phyloP scores from a whole-genome alignment of 2,797 vertebrate genomes.

The Ceyx erithaca region DNA sequence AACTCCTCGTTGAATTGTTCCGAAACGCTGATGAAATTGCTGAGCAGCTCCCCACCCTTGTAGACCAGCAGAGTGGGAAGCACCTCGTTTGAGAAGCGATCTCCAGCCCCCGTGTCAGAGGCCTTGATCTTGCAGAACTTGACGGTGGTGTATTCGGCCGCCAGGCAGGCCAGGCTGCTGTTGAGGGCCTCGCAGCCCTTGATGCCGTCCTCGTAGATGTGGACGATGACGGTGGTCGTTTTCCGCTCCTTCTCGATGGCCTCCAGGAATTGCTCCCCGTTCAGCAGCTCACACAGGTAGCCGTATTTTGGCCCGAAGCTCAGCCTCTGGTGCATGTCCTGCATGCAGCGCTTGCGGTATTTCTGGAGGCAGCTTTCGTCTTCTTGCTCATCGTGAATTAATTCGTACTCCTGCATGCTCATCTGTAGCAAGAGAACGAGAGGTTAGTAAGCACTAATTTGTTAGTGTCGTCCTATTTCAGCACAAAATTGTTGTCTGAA shows the following conservation, averaged over 20 bases:
- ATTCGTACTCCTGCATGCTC: conserved; percentile 94
- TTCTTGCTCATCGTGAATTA: conserved; percentile 88
- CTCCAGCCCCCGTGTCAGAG: conserved; percentile 86
- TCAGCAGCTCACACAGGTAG: conserved; percentile 88
- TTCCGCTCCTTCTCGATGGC: conserved; percentile 93
- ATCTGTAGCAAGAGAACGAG: conserved; percentile 80
- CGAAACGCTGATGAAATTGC: conserved; percentile 91
- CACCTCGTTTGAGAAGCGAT: conserved; percentile 90
- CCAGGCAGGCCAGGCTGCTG: conserved; percentile 88
- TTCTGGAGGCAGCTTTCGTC: conserved; percentile 91
- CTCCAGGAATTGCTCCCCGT: conserved; percentile 88
- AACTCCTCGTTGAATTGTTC: conserved; percentile 92
- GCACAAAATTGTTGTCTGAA: background rate
- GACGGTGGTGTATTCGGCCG: conserved; percentile 87
- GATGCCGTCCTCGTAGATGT: conserved; percentile 89
- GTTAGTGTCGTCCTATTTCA: too few relatives aligned
- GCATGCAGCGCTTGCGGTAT: conserved; percentile 95
- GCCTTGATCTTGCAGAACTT: conserved; percentile 97
- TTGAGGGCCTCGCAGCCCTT: conserved; percentile 92
- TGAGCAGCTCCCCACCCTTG: conserved; percentile 93
- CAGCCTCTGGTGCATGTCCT: conserved; percentile 94
- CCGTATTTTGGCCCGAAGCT: conserved; percentile 94
- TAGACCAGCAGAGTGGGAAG: conserved; percentile 93
- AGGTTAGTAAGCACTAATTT: background rate
- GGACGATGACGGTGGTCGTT: conserved; percentile 90